Base-by-base conservation (phyloP, 1,140 invertebrate species). In the Alviniconcha marisindica region DNA sequence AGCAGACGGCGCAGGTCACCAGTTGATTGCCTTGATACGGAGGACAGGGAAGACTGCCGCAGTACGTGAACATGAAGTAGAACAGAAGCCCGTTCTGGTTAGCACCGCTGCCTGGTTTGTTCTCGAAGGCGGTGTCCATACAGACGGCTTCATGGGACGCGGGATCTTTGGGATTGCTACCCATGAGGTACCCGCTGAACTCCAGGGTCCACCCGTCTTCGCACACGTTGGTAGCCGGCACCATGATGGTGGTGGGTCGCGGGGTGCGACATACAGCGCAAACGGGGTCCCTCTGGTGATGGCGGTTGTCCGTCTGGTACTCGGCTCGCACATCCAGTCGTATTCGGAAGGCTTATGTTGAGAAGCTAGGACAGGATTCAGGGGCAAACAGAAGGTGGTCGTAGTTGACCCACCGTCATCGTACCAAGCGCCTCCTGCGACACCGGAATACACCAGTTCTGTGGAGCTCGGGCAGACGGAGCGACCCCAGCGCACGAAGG, bases 141-240 rank as follows among this genome's bases (percentile, higher is more conserved):
- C 77, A 79, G 28, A 79, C 24, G 56, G 24, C 60, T 31, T 60
- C 51, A n/a, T n/a, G 21, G 10, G 28, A n/a, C 15, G 21, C 77
- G 7, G 28, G 3, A 42, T 79, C 31, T 18, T 4, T 0, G 4
- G 12, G 3, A 3, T 18, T 2, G 5, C 36, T n/a, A 18, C 10
- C 56, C 77, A 79, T 79, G 31, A 79, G 56, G n/a, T 36, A 79
- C 15, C 77, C 77, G 33, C 77, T 79, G 56, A 63, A 79, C 77
- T 79, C 54, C 14, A 79, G 56, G 1, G 28, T 31, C 77, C 77
- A 79, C 18, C 77, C 77, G n/a, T 14, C 24, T 1, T 0, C 14
- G 36, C 77, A 79, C 5, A n/a, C 36, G 38, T 10, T 79, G 33
- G 51, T 63, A 0, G 15, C 77, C 0, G 77, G 77, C 15, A 79